Evolutionary conservation across 2,888 invertebrate species (phyloP).

Genomic region (Dichetophora obliterata): DNA sequence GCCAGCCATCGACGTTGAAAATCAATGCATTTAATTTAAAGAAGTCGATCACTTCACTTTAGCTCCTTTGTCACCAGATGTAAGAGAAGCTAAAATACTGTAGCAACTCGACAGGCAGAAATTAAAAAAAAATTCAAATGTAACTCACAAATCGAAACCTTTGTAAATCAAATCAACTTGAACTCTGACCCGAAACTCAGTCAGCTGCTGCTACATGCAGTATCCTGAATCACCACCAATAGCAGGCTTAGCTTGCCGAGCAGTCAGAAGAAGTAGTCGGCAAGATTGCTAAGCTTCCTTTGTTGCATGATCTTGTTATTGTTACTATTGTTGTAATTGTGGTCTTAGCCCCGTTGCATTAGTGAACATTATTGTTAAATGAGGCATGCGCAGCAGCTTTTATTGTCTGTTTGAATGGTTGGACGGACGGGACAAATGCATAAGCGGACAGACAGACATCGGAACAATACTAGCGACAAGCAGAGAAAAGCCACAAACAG

Average conservation of each 20-base stretch:
- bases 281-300: not conserved
- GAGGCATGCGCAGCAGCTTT: constrained; percentile 29
- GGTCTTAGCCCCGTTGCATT: too few relatives aligned
- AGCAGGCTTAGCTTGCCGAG: too few relatives aligned
- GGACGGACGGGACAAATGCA: not conserved
- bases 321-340: not conserved
- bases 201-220: too few relatives aligned
- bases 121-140: not conserved
- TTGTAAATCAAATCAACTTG: constrained; percentile 31
- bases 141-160: constrained; percentile 26
- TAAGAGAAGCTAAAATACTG: not conserved
- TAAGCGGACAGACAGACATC: not conserved
- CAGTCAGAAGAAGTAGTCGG: too few relatives aligned
- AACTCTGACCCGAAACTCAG: constrained; percentile 23
- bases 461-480: not conserved
- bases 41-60: constrained; percentile 24
- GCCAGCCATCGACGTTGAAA: not conserved
- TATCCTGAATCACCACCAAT: not conserved
- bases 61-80: constrained; percentile 27
- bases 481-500: not conserved
- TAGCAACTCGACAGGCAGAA: not conserved
- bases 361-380: constrained; percentile 9
- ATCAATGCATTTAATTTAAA: not conserved
- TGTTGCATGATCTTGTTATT: not conserved
- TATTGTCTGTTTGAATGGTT: not conserved